Base-by-base conservation (phyloP, 2,797 vertebrate species). In the Platyrinchus mystaceus region DNA sequence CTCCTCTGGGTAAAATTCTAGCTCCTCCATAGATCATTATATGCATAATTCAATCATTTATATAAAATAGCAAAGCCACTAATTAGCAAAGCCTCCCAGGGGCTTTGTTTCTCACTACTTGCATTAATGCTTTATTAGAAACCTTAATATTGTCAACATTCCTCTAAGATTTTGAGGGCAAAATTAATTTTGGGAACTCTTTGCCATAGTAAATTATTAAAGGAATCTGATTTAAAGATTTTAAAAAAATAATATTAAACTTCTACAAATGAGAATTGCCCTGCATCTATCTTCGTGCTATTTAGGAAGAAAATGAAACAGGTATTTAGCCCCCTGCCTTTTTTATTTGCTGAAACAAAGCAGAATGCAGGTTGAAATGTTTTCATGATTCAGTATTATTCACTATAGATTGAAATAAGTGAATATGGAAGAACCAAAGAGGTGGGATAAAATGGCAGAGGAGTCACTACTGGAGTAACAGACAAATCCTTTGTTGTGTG, bases 91-190 rank as follows among this genome's bases (percentile, higher is more conserved):
- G 47, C 26, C 44, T 94, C 90, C 80, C 90, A 73, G 32, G 81
- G 74, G 80, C 62, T 88, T 91, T 76, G 9, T 90, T 94, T 86
- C 77, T 89, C 32, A 67, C 83, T 79, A 43, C 56, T 93, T 91
- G 55, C 79, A 82, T 88, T 94, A 74, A 89, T 90, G 55, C 59
- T 58, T 86, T 96, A 91, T 94, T 93, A 93, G 90, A 94, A 90
- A 88, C 26, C 52, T 93, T 96, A 96, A 94, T 95, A 93, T 90
- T 90, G 85, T 94, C 91, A 94, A 96, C 80, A 93, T 94, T 90
- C 30, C 39, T 93, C 34, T 71, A 93, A 93, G 71, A 94, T 90
- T 93, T 91, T 88, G 56, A 93, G 69, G 55, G 79, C 39, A 87
- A 90, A 94, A 86, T 93, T 95, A 94, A 83, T 93, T 85, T 93